A percentile compares a stretch with the other conserved stretches of the same genome.
These are phyloP conservation scores for Diabrotica balteata DNA, from an alignment of 2,888 invertebrate genomes.

Conservation along the genomic window DNA sequence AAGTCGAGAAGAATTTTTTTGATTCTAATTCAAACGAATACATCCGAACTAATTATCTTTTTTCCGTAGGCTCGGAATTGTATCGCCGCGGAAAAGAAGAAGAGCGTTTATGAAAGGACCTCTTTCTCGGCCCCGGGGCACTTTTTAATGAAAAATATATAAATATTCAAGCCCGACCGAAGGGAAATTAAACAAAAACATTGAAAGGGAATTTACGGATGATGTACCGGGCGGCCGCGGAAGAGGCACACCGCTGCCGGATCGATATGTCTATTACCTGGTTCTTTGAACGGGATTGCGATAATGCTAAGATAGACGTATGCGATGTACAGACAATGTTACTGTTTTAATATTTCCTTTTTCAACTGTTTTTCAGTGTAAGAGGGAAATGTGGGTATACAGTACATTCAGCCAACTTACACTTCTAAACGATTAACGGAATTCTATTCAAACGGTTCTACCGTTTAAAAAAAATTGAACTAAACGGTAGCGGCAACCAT, in stretches of 20 bases:
- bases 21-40: constrained; percentile 25
- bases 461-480: too few species aligned
- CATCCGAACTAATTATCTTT: constrained; percentile 29
- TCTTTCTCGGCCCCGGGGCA: constrained; percentile 20
- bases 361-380: too few species aligned
- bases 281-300: too few species aligned
- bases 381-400: too few species aligned
- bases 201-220: constrained; percentile 30
- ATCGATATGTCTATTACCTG: too few species aligned
- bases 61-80: constrained; percentile 26
- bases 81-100: constrained; percentile 18
- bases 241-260: too few species aligned
- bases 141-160: constrained; percentile 37
- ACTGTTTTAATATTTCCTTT: too few species aligned
- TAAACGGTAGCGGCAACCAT: too few species aligned
- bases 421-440: too few species aligned
- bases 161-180: constrained; percentile 36
- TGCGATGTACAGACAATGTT: too few species aligned
- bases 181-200: constrained; percentile 39
- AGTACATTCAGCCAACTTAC: accelerated
- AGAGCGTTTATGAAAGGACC: constrained; percentile 30
- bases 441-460: too few species aligned
- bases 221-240: constrained; percentile 15
- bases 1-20: constrained; percentile 6
- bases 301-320: too few species aligned